These are phyloP conservation scores for Drosophila cognata DNA, from an alignment of 2,888 invertebrate genomes.

Conservation along the genomic window DNA sequence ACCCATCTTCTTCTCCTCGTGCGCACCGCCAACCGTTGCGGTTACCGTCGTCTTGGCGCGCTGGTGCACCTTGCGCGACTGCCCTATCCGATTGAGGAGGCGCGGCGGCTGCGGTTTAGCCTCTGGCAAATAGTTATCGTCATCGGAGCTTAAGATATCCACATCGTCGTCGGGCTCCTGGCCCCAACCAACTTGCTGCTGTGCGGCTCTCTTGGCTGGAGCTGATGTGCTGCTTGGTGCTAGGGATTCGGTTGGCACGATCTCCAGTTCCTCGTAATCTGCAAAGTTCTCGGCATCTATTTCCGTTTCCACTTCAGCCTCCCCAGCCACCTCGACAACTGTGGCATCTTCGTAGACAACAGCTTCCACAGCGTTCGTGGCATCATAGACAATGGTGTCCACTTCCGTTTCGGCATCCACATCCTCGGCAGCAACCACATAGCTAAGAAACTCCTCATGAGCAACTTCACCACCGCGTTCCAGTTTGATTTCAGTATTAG, in stretches of 20 bases:
- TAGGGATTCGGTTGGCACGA: slow-evolving; percentile 38
- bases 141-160: slow-evolving; percentile 56
- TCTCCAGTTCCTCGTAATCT: slow-evolving; percentile 59
- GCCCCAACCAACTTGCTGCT: slow-evolving; percentile 16
- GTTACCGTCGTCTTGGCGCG: slow-evolving; percentile 11
- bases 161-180: slow-evolving; percentile 33
- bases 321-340: slow-evolving; percentile 37
- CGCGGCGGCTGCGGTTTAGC: slow-evolving; percentile 31
- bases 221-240: not conserved
- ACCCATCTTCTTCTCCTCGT: slow-evolving; percentile 59
- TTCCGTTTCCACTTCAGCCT: slow-evolving; percentile 56
- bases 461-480: slow-evolving; percentile 40
- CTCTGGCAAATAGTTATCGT: slow-evolving; percentile 40
- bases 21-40: not conserved
- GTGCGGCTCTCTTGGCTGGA: slow-evolving; percentile 2
- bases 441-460: slow-evolving; percentile 44
- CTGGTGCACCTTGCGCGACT: slow-evolving; percentile 42
- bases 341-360: slow-evolving; percentile 40
- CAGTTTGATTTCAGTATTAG: slow-evolving; percentile 35
- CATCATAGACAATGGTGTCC: slow-evolving; percentile 56
- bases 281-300: slow-evolving; percentile 63
- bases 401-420: slow-evolving; percentile 56
- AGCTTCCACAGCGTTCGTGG: slow-evolving; percentile 26
- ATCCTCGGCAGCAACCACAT: slow-evolving; percentile 59
- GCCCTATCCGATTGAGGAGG: slow-evolving; percentile 32